These are phyloP conservation scores for Acrocephalus scirpaceus DNA, from an alignment of 2,797 vertebrate species.

Conservation along the genomic window DNA sequence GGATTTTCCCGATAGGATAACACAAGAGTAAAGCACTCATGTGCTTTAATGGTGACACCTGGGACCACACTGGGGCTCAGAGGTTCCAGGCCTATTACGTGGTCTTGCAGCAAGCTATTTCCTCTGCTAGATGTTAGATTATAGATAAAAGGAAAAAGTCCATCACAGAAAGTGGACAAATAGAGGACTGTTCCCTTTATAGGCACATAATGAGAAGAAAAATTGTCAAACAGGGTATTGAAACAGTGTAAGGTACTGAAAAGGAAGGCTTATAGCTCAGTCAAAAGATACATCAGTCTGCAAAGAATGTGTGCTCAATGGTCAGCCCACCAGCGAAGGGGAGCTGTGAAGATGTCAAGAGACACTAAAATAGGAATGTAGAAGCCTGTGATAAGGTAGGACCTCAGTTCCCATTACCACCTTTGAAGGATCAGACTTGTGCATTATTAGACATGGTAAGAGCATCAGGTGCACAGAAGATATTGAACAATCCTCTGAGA, in stretches of 20 bases:
- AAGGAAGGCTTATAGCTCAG: not conserved
- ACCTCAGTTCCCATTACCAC: not conserved
- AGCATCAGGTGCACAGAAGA: not conserved
- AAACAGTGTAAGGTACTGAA: not conserved
- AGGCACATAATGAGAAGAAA: conserved; percentile 18
- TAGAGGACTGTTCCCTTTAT: not conserved
- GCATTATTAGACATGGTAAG: not conserved
- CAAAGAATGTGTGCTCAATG: not conserved
- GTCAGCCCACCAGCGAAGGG: not conserved
- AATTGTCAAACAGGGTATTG: not conserved
- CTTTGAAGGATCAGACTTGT: not conserved
- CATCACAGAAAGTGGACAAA: not conserved
- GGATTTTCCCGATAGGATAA: not conserved
- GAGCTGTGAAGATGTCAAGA: not conserved
- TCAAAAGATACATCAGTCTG: not conserved
- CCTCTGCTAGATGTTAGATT: not conserved
- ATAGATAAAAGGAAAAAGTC: conserved; percentile 3
- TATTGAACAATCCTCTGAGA: not conserved
- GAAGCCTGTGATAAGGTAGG: not conserved
- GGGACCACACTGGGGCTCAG: not conserved
- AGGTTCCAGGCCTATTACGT: not conserved
- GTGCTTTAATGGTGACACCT: not conserved
- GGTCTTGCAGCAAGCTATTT: not conserved
- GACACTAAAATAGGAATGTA: not conserved
- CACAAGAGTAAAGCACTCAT: not conserved